Conservation (phyloP, 1,140 invertebrate genomes). For the Globodera ellingtonae region DNA sequence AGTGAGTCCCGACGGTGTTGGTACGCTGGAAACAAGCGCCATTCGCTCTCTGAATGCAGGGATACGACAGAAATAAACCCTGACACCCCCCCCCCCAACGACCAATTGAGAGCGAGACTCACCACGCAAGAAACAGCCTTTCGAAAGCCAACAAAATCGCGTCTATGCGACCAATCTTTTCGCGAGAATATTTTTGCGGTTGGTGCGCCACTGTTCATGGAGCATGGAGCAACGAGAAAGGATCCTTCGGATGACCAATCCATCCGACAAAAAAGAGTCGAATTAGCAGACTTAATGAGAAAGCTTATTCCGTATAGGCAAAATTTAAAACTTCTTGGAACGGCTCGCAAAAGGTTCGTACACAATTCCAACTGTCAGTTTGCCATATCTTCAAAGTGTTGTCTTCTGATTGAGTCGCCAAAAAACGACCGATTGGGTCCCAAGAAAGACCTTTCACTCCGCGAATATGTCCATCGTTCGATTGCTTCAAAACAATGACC, state of each 20-base stretch:
- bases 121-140: conserved; percentile 35
- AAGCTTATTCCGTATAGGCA: neutral
- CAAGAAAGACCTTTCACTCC: conserved; percentile 34
- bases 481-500: conserved; percentile 25
- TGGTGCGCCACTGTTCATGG: conserved; percentile 34
- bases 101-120: neutral
- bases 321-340: conserved; percentile 23
- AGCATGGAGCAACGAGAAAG: conserved; percentile 28
- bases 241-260: conserved; percentile 38
- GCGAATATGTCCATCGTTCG: conserved; percentile 20
- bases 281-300: conserved; percentile 27
- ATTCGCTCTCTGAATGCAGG: conserved; percentile 23
- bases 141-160: conserved; percentile 36
- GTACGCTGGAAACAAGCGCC: conserved; percentile 25
- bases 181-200: conserved; percentile 33
- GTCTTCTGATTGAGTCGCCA: conserved; percentile 35
- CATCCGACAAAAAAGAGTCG: conserved; percentile 35
- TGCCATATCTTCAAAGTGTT: conserved; percentile 38
- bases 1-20: conserved; percentile 17
- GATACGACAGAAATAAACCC: neutral
- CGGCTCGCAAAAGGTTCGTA: conserved; percentile 24
- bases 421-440: conserved; percentile 36
- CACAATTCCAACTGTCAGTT: conserved; percentile 38
- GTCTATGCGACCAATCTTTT: conserved; percentile 31
- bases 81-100: neutral